Evolutionary conservation across 92 coral and sea anemone genomes (phyloP).

Genomic region (Pocillopora grandis): DNA sequence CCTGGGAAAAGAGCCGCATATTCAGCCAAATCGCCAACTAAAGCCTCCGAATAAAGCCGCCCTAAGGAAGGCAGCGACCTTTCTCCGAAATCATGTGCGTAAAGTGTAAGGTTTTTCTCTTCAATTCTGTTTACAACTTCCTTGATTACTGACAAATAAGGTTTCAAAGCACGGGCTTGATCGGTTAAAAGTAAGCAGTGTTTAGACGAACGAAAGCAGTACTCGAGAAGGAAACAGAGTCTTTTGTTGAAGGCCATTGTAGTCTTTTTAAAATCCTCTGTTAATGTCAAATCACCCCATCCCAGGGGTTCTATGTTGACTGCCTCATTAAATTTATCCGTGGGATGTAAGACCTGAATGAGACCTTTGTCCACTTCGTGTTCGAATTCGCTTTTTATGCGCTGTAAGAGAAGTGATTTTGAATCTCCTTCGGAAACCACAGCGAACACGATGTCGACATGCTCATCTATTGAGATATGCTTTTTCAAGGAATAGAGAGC

Average conservation of each 20-base stretch:
- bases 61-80: slow-evolving; percentile 23
- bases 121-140: slow-evolving; percentile 5
- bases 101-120: not conserved
- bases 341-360: slow-evolving; percentile 26
- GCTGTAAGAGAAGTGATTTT: slow-evolving; percentile 2
- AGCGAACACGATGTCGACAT: slow-evolving; percentile 30
- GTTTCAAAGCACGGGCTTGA: slow-evolving; percentile 24
- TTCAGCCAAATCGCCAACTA: slow-evolving; percentile 42
- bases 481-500: slow-evolving; percentile 44
- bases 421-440: slow-evolving; percentile 31
- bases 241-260: slow-evolving; percentile 4
- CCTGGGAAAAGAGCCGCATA: slow-evolving; percentile 40
- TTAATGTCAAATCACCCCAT: not conserved
- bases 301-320: not conserved
- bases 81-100: slow-evolving; percentile 16
- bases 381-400: slow-evolving; percentile 2
- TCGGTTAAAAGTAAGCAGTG: slow-evolving; percentile 21
- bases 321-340: not conserved
- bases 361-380: slow-evolving; percentile 8
- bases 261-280: slow-evolving; percentile 18
- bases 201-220: slow-evolving; percentile 29
- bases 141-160: slow-evolving; percentile 21
- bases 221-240: slow-evolving; percentile 7
- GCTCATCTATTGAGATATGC: slow-evolving; percentile 14
- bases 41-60: slow-evolving; percentile 32